Percentiles rank a stretch among this genome's conserved stretches.
phyloP scores from a whole-genome alignment of 2,113 vertebrate species.

The Ibidorhyncha struthersii region DNA sequence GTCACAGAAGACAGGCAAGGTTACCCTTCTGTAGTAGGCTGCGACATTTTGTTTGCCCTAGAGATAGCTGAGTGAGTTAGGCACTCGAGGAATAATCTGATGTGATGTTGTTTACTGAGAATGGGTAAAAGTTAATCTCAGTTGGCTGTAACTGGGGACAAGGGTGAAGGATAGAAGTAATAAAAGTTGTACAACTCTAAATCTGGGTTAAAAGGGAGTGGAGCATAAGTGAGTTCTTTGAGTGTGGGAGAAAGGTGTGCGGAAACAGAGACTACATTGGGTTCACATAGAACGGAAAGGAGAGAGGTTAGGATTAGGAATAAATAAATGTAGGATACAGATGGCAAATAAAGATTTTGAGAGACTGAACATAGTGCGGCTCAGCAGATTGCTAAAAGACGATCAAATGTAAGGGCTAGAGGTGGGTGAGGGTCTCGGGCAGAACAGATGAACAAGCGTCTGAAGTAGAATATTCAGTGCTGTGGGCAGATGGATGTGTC shows the following conservation, averaged over 20 bases:
- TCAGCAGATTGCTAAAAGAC: neutral
- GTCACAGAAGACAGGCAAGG: neutral
- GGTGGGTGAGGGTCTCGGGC: neutral
- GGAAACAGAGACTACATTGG: neutral
- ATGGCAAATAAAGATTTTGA: neutral
- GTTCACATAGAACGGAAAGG: neutral
- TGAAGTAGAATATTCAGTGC: neutral
- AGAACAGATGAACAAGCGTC: neutral
- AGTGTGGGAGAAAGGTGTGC: neutral
- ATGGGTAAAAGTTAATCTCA: neutral
- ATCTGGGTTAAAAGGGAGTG: neutral
- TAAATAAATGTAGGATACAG: neutral
- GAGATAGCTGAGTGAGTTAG: neutral
- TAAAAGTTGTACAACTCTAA: neutral
- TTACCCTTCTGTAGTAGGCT: neutral
- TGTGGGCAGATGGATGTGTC: neutral
- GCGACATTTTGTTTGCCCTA: neutral
- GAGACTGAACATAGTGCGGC: neutral
- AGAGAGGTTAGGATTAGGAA: neutral
- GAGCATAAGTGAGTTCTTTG: neutral
- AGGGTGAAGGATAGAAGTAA: constrained; percentile 20
- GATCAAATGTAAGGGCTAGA: neutral
- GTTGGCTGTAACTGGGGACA: neutral
- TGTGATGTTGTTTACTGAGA: neutral
- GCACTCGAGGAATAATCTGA: fast-evolving